A percentile compares a stretch with the other conserved stretches of the same genome.
Conservation (phyloP, 2,888 invertebrate species). For the Asteroscopus sphinx region DNA sequence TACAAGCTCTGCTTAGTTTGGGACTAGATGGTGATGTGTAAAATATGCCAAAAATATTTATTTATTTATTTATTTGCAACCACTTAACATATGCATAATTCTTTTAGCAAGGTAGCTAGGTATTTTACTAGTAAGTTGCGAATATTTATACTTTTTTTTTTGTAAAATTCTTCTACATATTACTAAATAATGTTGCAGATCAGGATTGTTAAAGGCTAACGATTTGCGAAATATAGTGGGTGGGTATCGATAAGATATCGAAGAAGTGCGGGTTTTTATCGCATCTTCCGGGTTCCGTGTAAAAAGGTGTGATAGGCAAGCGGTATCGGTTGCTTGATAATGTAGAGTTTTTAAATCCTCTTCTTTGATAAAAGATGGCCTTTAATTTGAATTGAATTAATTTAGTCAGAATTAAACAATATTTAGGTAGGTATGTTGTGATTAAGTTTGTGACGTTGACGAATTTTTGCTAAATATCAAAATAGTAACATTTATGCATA, state of each 20-base stretch:
- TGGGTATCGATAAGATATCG: conserved; percentile 33
- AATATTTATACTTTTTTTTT: conserved; percentile 29
- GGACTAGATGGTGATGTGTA: too few species aligned
- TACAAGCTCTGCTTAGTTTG: too few species aligned
- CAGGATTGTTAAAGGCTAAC: conserved; percentile 40
- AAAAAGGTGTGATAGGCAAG: background rate
- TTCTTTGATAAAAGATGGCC: background rate
- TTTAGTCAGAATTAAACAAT: too few species aligned
- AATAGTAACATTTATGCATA: background rate
- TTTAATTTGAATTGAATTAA: background rate
- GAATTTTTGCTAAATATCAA: background rate
- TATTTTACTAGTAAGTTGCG: conserved; percentile 19
- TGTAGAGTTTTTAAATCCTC: background rate
- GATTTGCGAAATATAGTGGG: conserved; percentile 38
- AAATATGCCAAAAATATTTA: too few species aligned
- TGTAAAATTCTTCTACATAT: conserved; percentile 15
- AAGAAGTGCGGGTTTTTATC: conserved; percentile 27
- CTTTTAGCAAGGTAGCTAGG: conserved; percentile 10
- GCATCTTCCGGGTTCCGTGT: conserved; percentile 32
- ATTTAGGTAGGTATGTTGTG: too few species aligned
- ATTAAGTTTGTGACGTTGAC: too few species aligned
- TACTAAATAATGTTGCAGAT: conserved; percentile 24
- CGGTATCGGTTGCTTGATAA: background rate
- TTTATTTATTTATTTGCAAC: conserved; percentile 43
- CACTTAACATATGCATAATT: conserved; percentile 47